Evolutionary conservation across 2,888 invertebrate species (phyloP).

Genomic region (Branchellion lobata): DNA sequence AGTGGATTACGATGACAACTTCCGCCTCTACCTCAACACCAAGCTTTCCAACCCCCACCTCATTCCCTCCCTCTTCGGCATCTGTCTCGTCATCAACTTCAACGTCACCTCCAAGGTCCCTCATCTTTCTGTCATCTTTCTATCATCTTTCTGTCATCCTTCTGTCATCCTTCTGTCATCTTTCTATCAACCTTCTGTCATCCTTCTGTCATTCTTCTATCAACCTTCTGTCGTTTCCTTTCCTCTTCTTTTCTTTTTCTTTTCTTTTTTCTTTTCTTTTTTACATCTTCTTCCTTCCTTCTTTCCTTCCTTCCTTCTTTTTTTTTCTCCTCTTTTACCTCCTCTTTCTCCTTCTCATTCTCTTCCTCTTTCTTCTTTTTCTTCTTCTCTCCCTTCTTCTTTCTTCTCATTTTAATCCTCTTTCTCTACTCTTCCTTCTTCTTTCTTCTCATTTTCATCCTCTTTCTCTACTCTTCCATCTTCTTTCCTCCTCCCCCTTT

Average conservation of each 20-base stretch:
- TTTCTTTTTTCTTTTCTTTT: too few species aligned
- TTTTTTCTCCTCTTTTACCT: too few species aligned
- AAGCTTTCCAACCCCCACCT: slow-evolving; percentile 85
- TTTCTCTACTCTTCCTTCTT: not conserved
- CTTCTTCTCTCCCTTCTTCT: too few species aligned
- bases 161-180: too few species aligned
- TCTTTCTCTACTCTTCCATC: slow-evolving; percentile 1
- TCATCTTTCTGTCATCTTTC: too few species aligned
- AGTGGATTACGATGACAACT: slow-evolving; percentile 83
- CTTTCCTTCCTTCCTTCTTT: too few species aligned
- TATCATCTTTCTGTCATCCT: too few species aligned
- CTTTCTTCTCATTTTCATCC: not conserved
- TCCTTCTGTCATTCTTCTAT: too few species aligned
- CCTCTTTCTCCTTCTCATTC: too few species aligned
- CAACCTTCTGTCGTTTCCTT: not conserved
- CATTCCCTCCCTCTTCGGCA: slow-evolving; percentile 81
- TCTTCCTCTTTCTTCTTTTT: too few species aligned
- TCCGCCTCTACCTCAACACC: slow-evolving; percentile 84
- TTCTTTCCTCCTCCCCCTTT: slow-evolving; percentile 25
- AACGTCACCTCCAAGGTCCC: slow-evolving; percentile 81
- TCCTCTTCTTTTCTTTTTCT: too few species aligned
- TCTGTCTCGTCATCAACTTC: slow-evolving; percentile 85
- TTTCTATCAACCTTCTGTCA: not conserved
- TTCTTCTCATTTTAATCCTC: not conserved
- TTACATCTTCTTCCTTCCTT: too few species aligned